Evolutionary conservation across 23 tunicate genomes (phyloP).

Genomic region (Trididemnum nubilum): DNA sequence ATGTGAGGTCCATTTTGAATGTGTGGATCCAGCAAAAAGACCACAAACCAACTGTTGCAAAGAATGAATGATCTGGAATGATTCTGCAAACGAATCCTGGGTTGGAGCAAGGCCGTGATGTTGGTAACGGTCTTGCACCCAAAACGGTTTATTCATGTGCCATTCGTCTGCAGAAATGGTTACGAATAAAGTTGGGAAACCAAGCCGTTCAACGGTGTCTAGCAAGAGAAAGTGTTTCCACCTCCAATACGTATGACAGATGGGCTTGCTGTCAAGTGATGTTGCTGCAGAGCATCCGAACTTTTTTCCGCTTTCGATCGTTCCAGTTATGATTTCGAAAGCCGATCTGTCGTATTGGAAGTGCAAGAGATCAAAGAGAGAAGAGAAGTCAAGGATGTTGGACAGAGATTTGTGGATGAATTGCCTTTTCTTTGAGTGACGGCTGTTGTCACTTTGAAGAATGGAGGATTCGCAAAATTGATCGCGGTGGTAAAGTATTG

Average conservation of each 20-base stretch:
- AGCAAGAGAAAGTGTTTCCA: background rate
- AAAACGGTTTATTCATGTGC: too few species aligned
- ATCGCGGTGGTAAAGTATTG: background rate
- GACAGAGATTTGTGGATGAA: background rate
- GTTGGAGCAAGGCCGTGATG: background rate
- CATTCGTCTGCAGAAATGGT: background rate
- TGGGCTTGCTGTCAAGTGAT: background rate
- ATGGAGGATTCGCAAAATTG: background rate
- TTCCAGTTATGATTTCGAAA: background rate
- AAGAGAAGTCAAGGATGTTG: background rate
- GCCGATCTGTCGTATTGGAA: background rate
- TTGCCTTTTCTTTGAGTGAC: background rate
- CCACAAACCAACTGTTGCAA: background rate
- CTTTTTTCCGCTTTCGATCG: background rate
- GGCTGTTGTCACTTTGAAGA: background rate
- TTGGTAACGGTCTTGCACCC: background rate
- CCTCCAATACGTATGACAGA: background rate
- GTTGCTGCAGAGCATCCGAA: background rate
- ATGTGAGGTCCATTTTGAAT: background rate
- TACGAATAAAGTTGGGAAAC: background rate
- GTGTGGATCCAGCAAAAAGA: background rate
- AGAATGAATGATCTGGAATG: background rate
- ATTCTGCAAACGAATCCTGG: background rate
- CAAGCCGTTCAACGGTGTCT: background rate
- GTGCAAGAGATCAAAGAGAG: background rate